These are phyloP conservation scores for Caradrina clavipalpis DNA, from an alignment of 2,888 invertebrate species.

Conservation along the genomic window DNA sequence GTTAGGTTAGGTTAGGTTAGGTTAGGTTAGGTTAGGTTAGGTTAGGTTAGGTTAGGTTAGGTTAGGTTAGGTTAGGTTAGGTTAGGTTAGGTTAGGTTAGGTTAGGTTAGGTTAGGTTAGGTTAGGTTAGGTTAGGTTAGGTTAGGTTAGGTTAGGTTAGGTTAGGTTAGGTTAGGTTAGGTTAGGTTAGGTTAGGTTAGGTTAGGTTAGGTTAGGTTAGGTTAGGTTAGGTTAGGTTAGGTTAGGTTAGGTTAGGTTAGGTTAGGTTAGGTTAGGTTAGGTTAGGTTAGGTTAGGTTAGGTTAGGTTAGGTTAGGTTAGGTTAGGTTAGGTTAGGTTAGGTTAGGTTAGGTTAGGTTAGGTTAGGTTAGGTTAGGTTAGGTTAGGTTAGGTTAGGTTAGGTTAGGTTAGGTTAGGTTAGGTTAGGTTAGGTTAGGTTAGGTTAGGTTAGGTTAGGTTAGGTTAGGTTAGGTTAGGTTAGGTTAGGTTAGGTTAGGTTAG, in stretches of 20 bases:
- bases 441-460: constrained; percentile 32
- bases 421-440: constrained; percentile 35
- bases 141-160: constrained; percentile 44
- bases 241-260: constrained; percentile 50
- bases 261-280: constrained; percentile 50
- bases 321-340: constrained; percentile 39
- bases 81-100: constrained; percentile 53
- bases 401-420: constrained; percentile 35
- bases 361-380: constrained; percentile 47
- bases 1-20: no score
- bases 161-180: constrained; percentile 47
- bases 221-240: constrained; percentile 50
- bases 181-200: constrained; percentile 42
- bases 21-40: no score
- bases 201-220: constrained; percentile 47
- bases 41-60: no score
- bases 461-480: constrained; percentile 31
- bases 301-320: constrained; percentile 42
- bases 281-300: constrained; percentile 50
- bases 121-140: constrained; percentile 43
- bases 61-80: constrained; percentile 49
- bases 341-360: constrained; percentile 44
- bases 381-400: constrained; percentile 49
- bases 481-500: constrained; percentile 45
- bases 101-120: constrained; percentile 36